Evolutionary conservation across 1,140 invertebrate species (phyloP).

Genomic region (Linepithema humile): DNA sequence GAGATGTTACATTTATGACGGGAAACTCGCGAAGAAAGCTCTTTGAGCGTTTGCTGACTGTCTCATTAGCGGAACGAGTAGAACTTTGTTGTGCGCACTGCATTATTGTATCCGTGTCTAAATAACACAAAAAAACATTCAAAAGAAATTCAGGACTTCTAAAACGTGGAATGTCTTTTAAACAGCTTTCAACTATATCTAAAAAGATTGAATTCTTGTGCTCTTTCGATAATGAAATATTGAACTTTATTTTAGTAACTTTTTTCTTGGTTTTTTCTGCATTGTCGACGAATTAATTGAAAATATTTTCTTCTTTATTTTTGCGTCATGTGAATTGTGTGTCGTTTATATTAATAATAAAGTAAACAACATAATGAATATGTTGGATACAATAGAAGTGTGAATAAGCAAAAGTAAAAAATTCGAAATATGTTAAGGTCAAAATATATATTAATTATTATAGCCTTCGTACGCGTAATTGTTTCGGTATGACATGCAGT

Average conservation of each 20-base stretch:
- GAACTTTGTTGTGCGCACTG: conserved; percentile 11
- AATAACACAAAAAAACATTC: neutral
- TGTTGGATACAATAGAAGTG: neutral
- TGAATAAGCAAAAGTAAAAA: conserved; percentile 8
- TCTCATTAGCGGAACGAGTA: conserved; percentile 1
- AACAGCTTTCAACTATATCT: too few relatives aligned
- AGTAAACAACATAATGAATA: conserved; percentile 17
- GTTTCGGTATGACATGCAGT: neutral
- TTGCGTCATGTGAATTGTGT: neutral
- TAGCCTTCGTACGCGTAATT: neutral
- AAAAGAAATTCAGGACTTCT: neutral
- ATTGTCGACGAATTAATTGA: neutral
- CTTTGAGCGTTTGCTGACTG: conserved; percentile 9
- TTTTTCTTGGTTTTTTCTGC: neutral
- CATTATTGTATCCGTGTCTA: neutral
- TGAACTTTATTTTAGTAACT: neutral
- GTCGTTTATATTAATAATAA: neutral
- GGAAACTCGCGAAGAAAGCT: neutral
- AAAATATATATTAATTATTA: conserved; percentile 11
- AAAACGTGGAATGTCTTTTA: neutral
- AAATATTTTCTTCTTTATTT: neutral
- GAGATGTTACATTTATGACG: conserved; percentile 5
- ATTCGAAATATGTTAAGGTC: conserved; percentile 7
- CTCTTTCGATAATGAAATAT: too few relatives aligned
- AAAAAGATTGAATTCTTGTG: too few relatives aligned